These are phyloP conservation scores for Teleogryllus occipitalis DNA, from an alignment of 1,140 invertebrate genomes.

Conservation along the genomic window DNA sequence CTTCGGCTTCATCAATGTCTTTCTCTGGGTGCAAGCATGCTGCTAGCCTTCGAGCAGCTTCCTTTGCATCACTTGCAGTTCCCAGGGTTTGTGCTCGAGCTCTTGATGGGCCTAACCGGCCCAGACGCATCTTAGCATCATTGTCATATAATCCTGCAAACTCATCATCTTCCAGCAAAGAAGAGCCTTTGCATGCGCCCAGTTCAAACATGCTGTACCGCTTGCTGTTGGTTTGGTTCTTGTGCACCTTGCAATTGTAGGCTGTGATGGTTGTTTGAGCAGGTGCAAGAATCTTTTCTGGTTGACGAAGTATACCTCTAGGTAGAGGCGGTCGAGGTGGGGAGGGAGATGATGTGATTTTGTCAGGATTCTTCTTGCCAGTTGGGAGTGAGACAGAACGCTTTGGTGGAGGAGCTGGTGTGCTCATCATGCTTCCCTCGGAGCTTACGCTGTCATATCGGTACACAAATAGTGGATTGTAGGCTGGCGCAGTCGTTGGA, in stretches of 20 bases:
- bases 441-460: conserved; percentile 61
- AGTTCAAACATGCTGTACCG: conserved; percentile 75
- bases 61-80: neutral
- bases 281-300: conserved; percentile 41
- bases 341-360: conserved; percentile 36
- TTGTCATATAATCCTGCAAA: neutral
- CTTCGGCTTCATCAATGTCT: conserved; percentile 20
- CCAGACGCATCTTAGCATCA: neutral
- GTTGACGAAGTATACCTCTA: conserved; percentile 52
- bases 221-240: conserved; percentile 49
- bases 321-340: conserved; percentile 62
- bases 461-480: conserved; percentile 69
- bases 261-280: conserved; percentile 19
- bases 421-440: conserved; percentile 29
- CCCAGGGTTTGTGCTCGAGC: neutral
- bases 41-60: conserved; percentile 7
- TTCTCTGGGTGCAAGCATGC: conserved; percentile 13
- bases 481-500: conserved; percentile 37
- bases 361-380: conserved; percentile 31
- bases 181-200: conserved; percentile 31
- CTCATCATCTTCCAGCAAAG: conserved; percentile 52
- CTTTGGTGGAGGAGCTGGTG: conserved; percentile 46
- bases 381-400: conserved; percentile 52
- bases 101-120: neutral
- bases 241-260: conserved; percentile 38